Conservation (phyloP, 2,888 invertebrate species). For the Rhagonycha lutea region DNA sequence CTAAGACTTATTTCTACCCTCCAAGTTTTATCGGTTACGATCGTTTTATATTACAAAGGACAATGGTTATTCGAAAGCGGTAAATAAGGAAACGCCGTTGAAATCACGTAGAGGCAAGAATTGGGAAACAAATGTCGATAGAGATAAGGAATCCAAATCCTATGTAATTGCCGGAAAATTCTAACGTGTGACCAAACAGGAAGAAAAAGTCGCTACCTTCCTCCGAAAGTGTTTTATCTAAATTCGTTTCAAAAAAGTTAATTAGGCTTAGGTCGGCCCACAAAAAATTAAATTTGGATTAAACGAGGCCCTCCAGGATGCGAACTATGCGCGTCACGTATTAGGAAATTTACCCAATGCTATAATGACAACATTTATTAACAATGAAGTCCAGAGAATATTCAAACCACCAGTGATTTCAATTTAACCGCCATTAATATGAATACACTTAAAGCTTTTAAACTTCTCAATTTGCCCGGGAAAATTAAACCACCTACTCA, state of each 20-base stretch:
- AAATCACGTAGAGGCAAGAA: conserved; percentile 26
- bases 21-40: conserved; percentile 7
- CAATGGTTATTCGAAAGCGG: conserved; percentile 19
- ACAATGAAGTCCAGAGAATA: neutral
- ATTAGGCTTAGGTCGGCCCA: neutral
- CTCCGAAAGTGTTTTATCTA: neutral
- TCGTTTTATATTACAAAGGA: conserved; percentile 4
- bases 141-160: conserved; percentile 23
- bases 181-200: conserved; percentile 4
- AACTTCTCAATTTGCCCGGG: neutral
- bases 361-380: neutral
- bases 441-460: neutral
- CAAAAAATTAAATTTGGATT: neutral
- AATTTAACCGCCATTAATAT: neutral
- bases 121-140: conserved; percentile 28
- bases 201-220: neutral
- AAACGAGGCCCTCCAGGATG: neutral
- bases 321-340: neutral
- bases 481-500: neutral
- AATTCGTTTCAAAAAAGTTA: neutral
- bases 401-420: neutral
- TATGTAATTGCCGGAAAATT: conserved; percentile 24
- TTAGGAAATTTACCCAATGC: neutral
- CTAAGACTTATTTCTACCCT: neutral
- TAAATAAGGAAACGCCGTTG: conserved; percentile 20